A percentile compares a stretch with the other conserved stretches of the same genome.
phyloP scores from a whole-genome alignment of 2,888 invertebrate species.

The Strigamia transsilvanica region DNA sequence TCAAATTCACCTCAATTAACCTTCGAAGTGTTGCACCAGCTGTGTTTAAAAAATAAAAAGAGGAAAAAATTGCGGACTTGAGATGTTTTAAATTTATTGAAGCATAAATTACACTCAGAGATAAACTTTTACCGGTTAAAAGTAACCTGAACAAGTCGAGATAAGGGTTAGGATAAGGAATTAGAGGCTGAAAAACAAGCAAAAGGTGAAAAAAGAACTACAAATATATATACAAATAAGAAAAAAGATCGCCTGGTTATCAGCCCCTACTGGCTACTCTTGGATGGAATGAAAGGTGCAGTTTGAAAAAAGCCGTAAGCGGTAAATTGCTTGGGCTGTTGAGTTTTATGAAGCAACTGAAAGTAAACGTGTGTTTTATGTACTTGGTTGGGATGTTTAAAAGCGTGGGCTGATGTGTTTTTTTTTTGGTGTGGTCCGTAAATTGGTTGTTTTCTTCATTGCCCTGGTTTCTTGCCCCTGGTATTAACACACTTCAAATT shows the following conservation, averaged over 20 bases:
- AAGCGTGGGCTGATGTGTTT: conserved; percentile 44
- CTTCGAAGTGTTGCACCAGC: conserved; percentile 26
- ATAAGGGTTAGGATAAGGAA: background rate
- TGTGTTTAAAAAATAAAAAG: conserved; percentile 21
- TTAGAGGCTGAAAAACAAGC: background rate
- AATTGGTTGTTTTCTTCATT: conserved; percentile 46
- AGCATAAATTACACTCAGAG: conserved; percentile 21
- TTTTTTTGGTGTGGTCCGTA: conserved; percentile 6
- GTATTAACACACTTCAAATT: conserved; percentile 44
- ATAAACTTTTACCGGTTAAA: background rate
- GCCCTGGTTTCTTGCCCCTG: conserved; percentile 33
- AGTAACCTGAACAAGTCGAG: background rate
- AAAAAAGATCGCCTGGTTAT: conserved; percentile 20
- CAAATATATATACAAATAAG: conserved; percentile 3
- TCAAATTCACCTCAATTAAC: conserved; percentile 43
- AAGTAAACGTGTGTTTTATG: conserved; percentile 49
- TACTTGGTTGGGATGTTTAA: conserved; percentile 46
- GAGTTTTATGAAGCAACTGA: conserved; percentile 44
- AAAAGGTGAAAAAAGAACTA: background rate
- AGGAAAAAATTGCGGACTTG: background rate
- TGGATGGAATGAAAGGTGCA: background rate
- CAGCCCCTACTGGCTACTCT: conserved; percentile 9
- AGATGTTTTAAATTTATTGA: conserved; percentile 36
- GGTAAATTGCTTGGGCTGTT: conserved; percentile 46
- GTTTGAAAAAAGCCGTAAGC: conserved; percentile 45